Conservation (phyloP, 1,140 invertebrate genomes). For the Drosophila sproati region DNA sequence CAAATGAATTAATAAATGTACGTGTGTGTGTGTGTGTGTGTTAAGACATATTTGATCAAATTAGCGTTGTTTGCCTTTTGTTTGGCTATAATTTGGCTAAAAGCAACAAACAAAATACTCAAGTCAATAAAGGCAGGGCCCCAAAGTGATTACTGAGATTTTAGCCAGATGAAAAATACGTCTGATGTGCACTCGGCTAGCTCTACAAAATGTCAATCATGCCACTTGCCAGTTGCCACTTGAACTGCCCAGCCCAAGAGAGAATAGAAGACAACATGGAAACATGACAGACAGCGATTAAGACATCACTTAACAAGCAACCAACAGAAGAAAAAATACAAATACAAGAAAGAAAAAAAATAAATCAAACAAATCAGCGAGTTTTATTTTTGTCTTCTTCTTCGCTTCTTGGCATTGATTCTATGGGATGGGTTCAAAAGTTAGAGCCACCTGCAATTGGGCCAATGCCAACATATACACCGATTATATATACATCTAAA, state of each 20-base stretch:
- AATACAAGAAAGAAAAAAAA: constrained; percentile 6
- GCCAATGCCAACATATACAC: constrained; percentile 62
- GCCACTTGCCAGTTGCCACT: constrained; percentile 16
- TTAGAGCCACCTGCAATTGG: constrained; percentile 67
- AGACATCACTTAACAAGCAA: constrained; percentile 46
- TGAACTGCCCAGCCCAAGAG: constrained; percentile 21
- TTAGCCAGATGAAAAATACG: background rate
- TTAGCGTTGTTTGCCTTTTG: constrained; percentile 71
- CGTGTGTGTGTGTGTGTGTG: constrained; percentile 18
- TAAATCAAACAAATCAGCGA: constrained; percentile 37
- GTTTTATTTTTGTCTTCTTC: background rate
- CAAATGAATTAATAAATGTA: constrained; percentile 10
- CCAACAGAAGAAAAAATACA: background rate
- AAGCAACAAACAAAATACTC: constrained; percentile 43
- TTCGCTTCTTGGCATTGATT: constrained; percentile 29
- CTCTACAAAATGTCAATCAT: constrained; percentile 47
- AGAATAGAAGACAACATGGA: constrained; percentile 17
- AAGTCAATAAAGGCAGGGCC: background rate
- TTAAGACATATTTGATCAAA: constrained; percentile 68
- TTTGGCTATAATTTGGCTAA: constrained; percentile 54
- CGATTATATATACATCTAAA: no score
- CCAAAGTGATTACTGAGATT: constrained; percentile 1
- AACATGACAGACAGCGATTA: constrained; percentile 75
- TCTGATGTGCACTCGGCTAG: constrained; percentile 24
- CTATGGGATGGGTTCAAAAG: constrained; percentile 57